phyloP scores from a whole-genome alignment of 2,113 vertebrate species.

The Rhinolophus ferrumequinum region DNA sequence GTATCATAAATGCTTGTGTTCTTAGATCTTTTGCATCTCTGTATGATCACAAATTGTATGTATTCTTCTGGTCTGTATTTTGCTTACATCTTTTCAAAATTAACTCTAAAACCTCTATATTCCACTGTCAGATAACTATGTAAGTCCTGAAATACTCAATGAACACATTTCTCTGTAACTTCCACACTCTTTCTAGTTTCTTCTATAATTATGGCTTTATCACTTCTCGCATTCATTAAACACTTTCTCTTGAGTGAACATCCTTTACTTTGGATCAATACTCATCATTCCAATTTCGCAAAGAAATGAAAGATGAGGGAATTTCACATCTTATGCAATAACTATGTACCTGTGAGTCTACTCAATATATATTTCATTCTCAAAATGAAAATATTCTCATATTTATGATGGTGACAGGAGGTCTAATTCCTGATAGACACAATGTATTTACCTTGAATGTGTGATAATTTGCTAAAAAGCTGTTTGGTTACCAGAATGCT shows the following conservation, averaged over 20 bases:
- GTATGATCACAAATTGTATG: conserved; percentile 66
- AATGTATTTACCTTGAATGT: neutral
- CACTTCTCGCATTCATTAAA: neutral
- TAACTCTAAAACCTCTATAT: neutral
- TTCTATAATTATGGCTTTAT: neutral
- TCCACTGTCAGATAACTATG: neutral
- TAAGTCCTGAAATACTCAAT: neutral
- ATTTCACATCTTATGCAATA: neutral
- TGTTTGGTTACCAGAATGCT: neutral
- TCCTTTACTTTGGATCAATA: neutral
- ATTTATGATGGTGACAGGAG: neutral
- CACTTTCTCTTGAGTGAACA: neutral
- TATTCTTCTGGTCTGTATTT: conserved; percentile 64
- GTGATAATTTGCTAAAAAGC: neutral
- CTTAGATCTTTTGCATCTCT: conserved; percentile 20
- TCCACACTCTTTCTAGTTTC: neutral
- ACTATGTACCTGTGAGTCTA: neutral
- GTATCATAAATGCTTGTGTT: conserved; percentile 56
- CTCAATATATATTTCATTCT: neutral
- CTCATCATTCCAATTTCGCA: neutral
- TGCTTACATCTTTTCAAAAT: conserved; percentile 44
- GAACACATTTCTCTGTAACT: conserved; percentile 60
- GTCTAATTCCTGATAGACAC: neutral
- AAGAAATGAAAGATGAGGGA: neutral
- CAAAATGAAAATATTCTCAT: conserved; percentile 15